Percentiles rank a stretch among this genome's conserved stretches.
These are phyloP conservation scores for Pachypanchax playfairii DNA, from an alignment of 2,113 vertebrate genomes.

Conservation along the genomic window DNA sequence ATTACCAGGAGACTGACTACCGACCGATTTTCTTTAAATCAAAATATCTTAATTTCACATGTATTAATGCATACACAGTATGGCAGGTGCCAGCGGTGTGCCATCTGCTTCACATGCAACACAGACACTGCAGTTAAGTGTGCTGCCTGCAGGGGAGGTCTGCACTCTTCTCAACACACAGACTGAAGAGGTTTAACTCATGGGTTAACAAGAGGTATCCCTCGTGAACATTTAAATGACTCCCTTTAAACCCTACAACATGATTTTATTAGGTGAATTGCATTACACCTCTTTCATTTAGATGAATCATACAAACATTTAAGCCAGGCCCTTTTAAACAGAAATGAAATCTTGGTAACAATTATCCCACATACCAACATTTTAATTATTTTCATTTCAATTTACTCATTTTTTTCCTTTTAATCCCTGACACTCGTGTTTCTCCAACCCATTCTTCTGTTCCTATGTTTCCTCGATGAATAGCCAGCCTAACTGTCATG, in stretches of 20 bases:
- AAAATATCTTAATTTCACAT: conserved; percentile 25
- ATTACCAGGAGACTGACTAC: too few relatives aligned
- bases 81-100: conserved; percentile 21
- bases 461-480: conserved; percentile 26
- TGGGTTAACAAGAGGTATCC: conserved; percentile 21
- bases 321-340: conserved; percentile 3
- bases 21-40: conserved; percentile 30
- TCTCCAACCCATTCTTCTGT: conserved; percentile 7
- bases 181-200: conserved; percentile 20
- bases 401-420: conserved; percentile 6
- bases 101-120: conserved; percentile 45
- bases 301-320: conserved; percentile 9
- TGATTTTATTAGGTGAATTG: background rate
- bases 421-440: conserved; percentile 29
- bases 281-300: background rate
- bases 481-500: conserved; percentile 25
- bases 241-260: background rate
- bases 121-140: conserved; percentile 38
- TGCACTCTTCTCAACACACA: conserved; percentile 55
- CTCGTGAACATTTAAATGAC: conserved; percentile 6
- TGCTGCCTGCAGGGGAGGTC: conserved; percentile 75
- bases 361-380: conserved; percentile 12
- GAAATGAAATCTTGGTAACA: conserved; percentile 13
- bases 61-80: background rate
- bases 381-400: conserved; percentile 33